Percentiles rank a stretch among this genome's conserved stretches.
These are phyloP conservation scores for Malurus melanocephalus DNA, from an alignment of 2,113 vertebrate genomes.

Conservation along the genomic window DNA sequence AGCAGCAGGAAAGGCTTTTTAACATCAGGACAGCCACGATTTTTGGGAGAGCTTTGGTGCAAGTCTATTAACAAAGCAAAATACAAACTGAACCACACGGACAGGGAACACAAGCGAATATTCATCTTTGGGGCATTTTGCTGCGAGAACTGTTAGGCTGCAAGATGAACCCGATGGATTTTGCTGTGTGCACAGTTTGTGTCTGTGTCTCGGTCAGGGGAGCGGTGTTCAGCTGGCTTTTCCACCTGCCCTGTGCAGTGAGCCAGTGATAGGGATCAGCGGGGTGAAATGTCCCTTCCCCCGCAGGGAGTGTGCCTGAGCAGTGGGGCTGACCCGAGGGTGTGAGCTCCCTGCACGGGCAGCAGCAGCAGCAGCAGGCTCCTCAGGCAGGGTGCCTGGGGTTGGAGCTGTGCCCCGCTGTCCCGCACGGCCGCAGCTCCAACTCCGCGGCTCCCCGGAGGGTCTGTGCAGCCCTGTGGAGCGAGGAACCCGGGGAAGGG, in stretches of 20 bases:
- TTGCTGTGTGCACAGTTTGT: background rate
- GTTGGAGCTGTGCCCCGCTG: background rate
- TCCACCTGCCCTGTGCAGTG: background rate
- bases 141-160: background rate
- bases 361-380: background rate
- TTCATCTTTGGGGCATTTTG: background rate
- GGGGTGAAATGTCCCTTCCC: background rate
- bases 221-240: background rate
- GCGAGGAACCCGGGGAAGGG: too few species aligned
- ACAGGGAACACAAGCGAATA: background rate
- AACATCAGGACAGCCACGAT: accelerated
- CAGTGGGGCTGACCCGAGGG: background rate
- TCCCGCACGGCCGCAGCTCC: too few species aligned
- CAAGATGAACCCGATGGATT: background rate
- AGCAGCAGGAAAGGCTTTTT: background rate
- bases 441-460: too few species aligned
- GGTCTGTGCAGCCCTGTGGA: too few species aligned
- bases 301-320: background rate
- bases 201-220: background rate
- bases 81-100: background rate
- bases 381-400: background rate
- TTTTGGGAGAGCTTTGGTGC: background rate
- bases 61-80: background rate
- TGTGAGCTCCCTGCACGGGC: accelerated
- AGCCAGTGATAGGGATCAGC: background rate